Base-by-base conservation (phyloP, 2,113 vertebrate genomes). In the Mastomys coucha region DNA sequence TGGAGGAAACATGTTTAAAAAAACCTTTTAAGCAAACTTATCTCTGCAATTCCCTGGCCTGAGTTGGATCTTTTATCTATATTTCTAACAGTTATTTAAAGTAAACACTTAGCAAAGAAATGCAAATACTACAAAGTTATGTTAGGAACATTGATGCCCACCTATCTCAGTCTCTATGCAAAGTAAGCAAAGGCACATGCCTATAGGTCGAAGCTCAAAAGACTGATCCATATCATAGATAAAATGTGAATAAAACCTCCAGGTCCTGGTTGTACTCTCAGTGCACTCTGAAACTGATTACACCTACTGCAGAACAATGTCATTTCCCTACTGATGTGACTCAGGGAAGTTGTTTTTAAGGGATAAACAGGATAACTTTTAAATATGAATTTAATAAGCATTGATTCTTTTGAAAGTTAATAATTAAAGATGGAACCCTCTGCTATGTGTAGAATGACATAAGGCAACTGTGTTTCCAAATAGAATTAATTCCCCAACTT, bases 341-440 rank as follows among this genome's bases (percentile, higher is more conserved):
- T 86, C 16, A 93, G 31, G 53, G 24, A 88, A 80, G 86, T 87
- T 53, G 4, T 88, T 2, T 56, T 63, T 56, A 92, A 91, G 96
- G 24, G 31, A 67, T 87, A 95, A 88, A 60, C 0, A 89, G 28
- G 31, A 56, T 0, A 78, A 33, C 56, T 42, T 77, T 86, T 84
- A 31, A 92, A 70, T 92, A 91, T 60, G 85, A 90, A 82, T 77
- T 81, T 87, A 89, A 75, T 73, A 84, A 93, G 33, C 20, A 72
- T 65, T 81, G 39, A 70, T 67, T 78, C 49, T 78, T 67, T 87
- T 85, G 76, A 88, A 95, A 77, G 36, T 78, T 94, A 28, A 17
- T 89, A 93, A 86, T 91, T 94, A 88, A 75, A 85, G 13, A 31
- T 85, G 26, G 6, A 94, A 94, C 94, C 63, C 45, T 89, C 42